A percentile compares a stretch with the other conserved stretches of the same genome.
phyloP scores from a whole-genome alignment of 1,140 invertebrate genomes.

The Drosophila erecta region DNA sequence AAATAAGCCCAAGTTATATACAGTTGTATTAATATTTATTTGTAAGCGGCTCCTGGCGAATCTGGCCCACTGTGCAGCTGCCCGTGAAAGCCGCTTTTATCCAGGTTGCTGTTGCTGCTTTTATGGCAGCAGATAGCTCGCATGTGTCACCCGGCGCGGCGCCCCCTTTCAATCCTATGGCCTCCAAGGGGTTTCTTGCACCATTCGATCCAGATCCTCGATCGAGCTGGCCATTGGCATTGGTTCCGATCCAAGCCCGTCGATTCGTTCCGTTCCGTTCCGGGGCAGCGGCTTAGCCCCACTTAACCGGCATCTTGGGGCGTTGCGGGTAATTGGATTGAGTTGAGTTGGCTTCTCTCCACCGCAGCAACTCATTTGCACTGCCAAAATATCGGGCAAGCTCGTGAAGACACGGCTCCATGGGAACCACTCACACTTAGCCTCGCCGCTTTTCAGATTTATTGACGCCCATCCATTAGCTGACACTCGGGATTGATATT shows the following conservation, averaged over 20 bases:
- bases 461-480: constrained; percentile 74
- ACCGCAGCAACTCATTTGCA: constrained; percentile 28
- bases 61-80: constrained; percentile 16
- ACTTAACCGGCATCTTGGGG: constrained; percentile 46
- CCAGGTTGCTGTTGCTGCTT: constrained; percentile 71
- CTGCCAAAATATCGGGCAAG: constrained; percentile 28
- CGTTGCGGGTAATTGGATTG: constrained; percentile 43
- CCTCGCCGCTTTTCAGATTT: constrained; percentile 54
- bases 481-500: constrained; percentile 21
- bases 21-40: too few relatives aligned
- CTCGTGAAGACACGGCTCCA: constrained; percentile 3
- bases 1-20: too few relatives aligned
- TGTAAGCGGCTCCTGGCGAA: too few relatives aligned
- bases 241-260: constrained; percentile 16
- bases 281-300: constrained; percentile 42
- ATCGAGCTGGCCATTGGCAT: constrained; percentile 11
- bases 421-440: constrained; percentile 17
- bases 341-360: constrained; percentile 49
- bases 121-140: constrained; percentile 76
- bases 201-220: constrained; percentile 2
- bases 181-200: constrained; percentile 23
- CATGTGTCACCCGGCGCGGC: constrained; percentile 63
- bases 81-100: constrained; percentile 58
- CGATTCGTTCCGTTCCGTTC: neutral
- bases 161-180: constrained; percentile 16